Conservation (phyloP, 2,888 invertebrate species). For the Steinernema scapterisci region DNA sequence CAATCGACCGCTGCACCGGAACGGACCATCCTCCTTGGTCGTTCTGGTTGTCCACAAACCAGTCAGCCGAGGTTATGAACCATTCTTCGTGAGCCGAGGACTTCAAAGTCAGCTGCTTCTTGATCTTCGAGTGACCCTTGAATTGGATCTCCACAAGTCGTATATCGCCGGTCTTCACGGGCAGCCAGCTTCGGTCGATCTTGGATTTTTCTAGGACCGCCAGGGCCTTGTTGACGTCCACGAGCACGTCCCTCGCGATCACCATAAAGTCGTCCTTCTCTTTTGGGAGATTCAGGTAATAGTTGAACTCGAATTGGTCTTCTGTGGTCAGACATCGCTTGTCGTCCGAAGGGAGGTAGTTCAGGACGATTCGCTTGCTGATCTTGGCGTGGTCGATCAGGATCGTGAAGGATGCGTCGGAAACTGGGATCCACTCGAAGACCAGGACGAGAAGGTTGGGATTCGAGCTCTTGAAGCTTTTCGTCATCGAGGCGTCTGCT, state of each 20-base stretch:
- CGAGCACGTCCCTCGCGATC: constrained; percentile 52
- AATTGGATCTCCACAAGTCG: constrained; percentile 20
- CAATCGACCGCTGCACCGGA: constrained; percentile 76
- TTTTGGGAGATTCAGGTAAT: constrained; percentile 1
- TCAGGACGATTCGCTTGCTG: constrained; percentile 42
- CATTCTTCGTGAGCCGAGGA: constrained; percentile 81
- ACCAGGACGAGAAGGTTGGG: constrained; percentile 45
- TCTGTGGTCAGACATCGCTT: constrained; percentile 47
- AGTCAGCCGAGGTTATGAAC: constrained; percentile 88
- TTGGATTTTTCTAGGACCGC: constrained; percentile 41
- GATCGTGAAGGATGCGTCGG: constrained; percentile 50
- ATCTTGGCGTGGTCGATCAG: constrained; percentile 34
- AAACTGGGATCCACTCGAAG: constrained; percentile 48
- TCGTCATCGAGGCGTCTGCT: constrained; percentile 1
- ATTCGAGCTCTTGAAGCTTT: constrained; percentile 37
- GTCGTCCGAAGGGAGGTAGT: constrained; percentile 47
- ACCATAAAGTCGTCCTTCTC: constrained; percentile 41
- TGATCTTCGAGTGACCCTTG: neutral
- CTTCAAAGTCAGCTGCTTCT: neutral
- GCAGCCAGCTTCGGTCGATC: neutral
- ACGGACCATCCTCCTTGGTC: constrained; percentile 88
- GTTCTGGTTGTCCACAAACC: constrained; percentile 88
- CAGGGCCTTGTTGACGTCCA: constrained; percentile 55
- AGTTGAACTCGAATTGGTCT: constrained; percentile 35
- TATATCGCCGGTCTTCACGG: constrained; percentile 26